Percentiles rank a stretch among this genome's conserved stretches.
phyloP scores from a whole-genome alignment of 2,113 vertebrate genomes.

The Camelus bactrianus region DNA sequence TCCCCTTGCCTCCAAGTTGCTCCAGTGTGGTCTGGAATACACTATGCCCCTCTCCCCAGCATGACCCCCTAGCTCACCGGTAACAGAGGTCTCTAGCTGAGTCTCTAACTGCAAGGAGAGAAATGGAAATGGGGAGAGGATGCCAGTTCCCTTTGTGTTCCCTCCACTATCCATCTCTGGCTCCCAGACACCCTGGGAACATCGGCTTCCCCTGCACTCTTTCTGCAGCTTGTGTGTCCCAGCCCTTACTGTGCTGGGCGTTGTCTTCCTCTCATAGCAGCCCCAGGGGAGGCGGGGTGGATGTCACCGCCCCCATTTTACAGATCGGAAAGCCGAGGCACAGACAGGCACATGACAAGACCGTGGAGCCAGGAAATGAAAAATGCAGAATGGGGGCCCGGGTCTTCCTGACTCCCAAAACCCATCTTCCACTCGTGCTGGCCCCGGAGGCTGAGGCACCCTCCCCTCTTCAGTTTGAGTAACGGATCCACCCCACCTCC shows the following conservation, averaged over 20 bases:
- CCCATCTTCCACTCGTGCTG: neutral
- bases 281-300: neutral
- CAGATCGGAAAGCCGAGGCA: neutral
- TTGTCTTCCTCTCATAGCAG: neutral
- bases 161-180: neutral
- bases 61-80: neutral
- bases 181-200: neutral
- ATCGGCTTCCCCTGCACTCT: slow-evolving; percentile 11
- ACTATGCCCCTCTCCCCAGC: neutral
- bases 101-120: neutral
- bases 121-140: neutral
- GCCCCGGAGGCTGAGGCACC: neutral
- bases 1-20: neutral
- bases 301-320: neutral
- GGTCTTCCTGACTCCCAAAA: neutral
- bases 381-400: neutral
- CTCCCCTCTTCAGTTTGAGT: neutral
- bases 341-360: neutral
- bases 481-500: neutral
- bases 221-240: neutral
- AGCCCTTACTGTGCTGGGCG: neutral
- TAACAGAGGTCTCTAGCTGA: neutral
- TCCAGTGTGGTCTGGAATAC: neutral
- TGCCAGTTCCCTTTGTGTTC: neutral
- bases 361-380: neutral